Base-by-base conservation (phyloP, 2,888 invertebrate genomes). In the Luperina testacea region DNA sequence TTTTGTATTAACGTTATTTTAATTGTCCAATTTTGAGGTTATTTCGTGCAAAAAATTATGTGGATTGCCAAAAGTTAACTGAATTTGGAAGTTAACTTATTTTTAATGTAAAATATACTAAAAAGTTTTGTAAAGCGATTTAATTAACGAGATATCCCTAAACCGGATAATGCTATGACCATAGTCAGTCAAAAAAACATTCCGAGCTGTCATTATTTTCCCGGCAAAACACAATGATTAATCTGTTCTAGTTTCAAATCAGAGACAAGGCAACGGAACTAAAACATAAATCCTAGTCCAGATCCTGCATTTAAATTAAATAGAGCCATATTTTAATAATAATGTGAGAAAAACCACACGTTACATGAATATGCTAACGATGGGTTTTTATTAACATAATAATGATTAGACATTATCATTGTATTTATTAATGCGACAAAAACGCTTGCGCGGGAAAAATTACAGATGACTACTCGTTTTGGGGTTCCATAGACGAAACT, bases 331-430 rank as follows among this genome's bases (percentile, higher is more conserved):
- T 67, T 53, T 72, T 72, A 78, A 74, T 82, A 85, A 45, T 78
- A 42, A 85, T 82, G 78, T 78, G 68, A 75, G 84, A 81, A 78
- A 84, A 78, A 84, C 72, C 70, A 57, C 51, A 63, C 13, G 8
- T 11, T 38, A 15, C 5, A 76, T 74, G 32, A 67, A 69, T 84
- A 77, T 48, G 48, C 59, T 68, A 77, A 38, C 32, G 27, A 51
- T 42, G 27, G 38, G 84, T 81, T 84, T 84, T 84, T 81, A 81
- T 85, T 78, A 76, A 27, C 68, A 72, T 65, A 45, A 17, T 51
- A 65, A 72, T 72, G n/a, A 79, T 63, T n/a, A 57, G 45, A 32
- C 57, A 59, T 71, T 59, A 67, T 73, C 51, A 74, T 59, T 78
- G 51, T 61, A 13, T 73, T n/a, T 73, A 74, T 64, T 53, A 73